Base-by-base conservation (phyloP, 2,797 vertebrate species). In the Halcyon smyrnensis region DNA sequence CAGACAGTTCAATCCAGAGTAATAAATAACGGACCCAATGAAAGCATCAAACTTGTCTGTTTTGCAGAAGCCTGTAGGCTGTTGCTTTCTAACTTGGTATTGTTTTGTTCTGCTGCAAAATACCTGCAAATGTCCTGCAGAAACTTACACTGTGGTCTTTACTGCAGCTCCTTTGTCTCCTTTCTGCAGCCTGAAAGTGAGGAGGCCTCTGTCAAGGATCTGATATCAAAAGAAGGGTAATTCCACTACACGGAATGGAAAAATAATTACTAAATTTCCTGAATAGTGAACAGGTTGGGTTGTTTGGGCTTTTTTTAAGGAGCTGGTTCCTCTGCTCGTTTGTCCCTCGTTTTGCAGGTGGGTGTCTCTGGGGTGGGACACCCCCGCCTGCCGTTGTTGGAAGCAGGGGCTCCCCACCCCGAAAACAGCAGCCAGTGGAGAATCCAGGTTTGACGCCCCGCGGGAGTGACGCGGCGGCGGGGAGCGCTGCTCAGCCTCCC, bases 241-340 rank as follows among this genome's bases (percentile, higher is more conserved):
- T 95, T 71, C 93, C 73, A 28, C 90, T 93, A 56, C 77, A 53
- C 30, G 59, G 78, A 88, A 16, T 64, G 67, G 9, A 9, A 48
- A 91, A 96, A 95, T 87, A 94, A 96, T 96, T 95, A 87, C 94
- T 92, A 82, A 78, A 89, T 97, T 97, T 97, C 93, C 94, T 95
- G 97, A 97, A 94, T 75, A 96, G 90, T 93, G 94, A 97, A 74
- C 86, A 96, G 82, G 84, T 96, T 48, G 34, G 25, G 7, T 41
- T 56, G 28, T 54, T 73, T 32, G 18, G 24, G 53, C 3, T 18
- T 28, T 46, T 63, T n/a, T 50, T 37, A 57, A 75, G 68, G n/a
- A 84, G 56, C 53, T 54, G 59, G 25, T 84, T 37, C n/a, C 50
- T 93, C 94, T 84, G 28, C 83, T 90, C 79, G 28, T 73, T 74